Base-by-base conservation (phyloP, 2,888 invertebrate species). In the Marronus borbonicus region DNA sequence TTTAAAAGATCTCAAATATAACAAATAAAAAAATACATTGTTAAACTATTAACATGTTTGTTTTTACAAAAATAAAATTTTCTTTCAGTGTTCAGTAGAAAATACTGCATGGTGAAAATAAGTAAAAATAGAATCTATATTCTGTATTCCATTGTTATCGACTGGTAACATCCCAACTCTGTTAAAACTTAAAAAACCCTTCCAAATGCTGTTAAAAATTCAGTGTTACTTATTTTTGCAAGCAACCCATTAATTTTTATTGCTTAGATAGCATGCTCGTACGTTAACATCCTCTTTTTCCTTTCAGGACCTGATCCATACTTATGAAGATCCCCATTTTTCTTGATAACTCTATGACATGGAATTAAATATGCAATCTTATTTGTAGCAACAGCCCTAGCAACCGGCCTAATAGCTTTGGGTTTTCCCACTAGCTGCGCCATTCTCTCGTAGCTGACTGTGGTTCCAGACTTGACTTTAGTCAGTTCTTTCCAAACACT, bases 301-400 rank as follows among this genome's bases (percentile, higher is more conserved):
- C 85, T 82, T 14, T 86, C 81, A 3, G 81, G 80, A 3, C 88
- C 88, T 82, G 86, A 85, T 28, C 83, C 82, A 78, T 86, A 88
- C 76, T 86, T 86, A 55, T 85, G 84, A n/a, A 86, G 74, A 17
- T 82, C 80, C 1, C 87, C 87, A 76, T 81, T 82, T 80, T 88
- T 88, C 39, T 83, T 82, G 17, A 88, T 86, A 12, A 88, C 86
- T 49, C 88, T 81, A 80, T 88, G 88, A 76, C 88, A 88, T 0
- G 88, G 88, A 28, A 88, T 83, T 17, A 88, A 81, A 81, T 85
- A 88, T 0, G 85, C 83, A 79, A 88, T 82, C 68, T 84, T 85
- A 80, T 88, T 88, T 74, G 84, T 87, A 0, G 85, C 84, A n/a
- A 88, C 82, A 5, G 88, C 87, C 76, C 83, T 86, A n/a, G 87